These are phyloP conservation scores for Amphiprion percula DNA, from an alignment of 2,113 vertebrate species.

Conservation along the genomic window DNA sequence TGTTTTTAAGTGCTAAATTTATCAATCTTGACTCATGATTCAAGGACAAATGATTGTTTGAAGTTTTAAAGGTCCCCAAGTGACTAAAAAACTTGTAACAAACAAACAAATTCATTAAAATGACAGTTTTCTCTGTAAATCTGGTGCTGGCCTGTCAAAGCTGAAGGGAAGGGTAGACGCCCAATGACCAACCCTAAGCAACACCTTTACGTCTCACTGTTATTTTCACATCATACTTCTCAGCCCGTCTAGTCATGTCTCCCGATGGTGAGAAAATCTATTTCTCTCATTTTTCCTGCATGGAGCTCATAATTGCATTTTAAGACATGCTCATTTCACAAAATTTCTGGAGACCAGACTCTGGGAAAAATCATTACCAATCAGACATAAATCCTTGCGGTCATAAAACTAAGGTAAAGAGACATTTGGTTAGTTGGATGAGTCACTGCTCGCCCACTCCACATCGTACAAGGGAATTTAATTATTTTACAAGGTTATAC, in stretches of 20 bases:
- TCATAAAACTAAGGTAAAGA: constrained; percentile 44
- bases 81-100: background rate
- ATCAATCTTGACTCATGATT: too few relatives aligned
- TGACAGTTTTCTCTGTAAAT: background rate
- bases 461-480: background rate
- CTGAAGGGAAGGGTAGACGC: background rate
- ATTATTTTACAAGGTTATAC: constrained; percentile 14
- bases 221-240: constrained; percentile 23
- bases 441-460: constrained; percentile 23
- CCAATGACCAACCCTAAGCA: background rate
- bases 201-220: constrained; percentile 9
- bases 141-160: background rate
- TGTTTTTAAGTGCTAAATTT: too few relatives aligned
- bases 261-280: constrained; percentile 23
- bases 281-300: constrained; percentile 33
- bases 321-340: constrained; percentile 32
- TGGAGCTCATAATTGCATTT: constrained; percentile 38
- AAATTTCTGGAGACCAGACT: constrained; percentile 22
- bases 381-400: constrained; percentile 17
- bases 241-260: constrained; percentile 20
- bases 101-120: background rate
- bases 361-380: constrained; percentile 40
- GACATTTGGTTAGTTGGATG: constrained; percentile 24
- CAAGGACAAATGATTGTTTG: too few relatives aligned
- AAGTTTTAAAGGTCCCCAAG: background rate